Evolutionary conservation across 2,797 vertebrate genomes (phyloP).

Genomic region (Ctenopoma kingsleyae): DNA sequence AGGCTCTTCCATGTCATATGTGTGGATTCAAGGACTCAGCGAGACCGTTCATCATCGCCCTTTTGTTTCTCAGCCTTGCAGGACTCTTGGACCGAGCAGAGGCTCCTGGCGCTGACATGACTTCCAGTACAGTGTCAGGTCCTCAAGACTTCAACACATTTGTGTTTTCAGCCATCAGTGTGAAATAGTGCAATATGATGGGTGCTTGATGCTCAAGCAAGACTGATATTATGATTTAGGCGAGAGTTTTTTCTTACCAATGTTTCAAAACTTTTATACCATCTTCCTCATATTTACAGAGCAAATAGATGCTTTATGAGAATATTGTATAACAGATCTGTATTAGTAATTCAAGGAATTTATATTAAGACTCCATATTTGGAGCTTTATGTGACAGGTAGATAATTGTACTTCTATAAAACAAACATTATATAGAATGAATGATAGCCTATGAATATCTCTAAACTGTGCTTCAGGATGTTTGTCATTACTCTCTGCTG

Average conservation of each 20-base stretch:
- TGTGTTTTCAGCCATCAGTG: slow-evolving; percentile 83
- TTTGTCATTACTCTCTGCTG: slow-evolving; percentile 75
- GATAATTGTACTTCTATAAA: slow-evolving; percentile 87
- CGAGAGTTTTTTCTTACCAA: slow-evolving; percentile 78
- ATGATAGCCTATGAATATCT: slow-evolving; percentile 87
- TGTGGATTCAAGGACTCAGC: slow-evolving; percentile 60
- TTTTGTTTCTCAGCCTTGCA: slow-evolving; percentile 82
- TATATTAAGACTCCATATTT: slow-evolving; percentile 88
- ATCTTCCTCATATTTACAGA: slow-evolving; percentile 84
- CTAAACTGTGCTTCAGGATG: slow-evolving; percentile 88
- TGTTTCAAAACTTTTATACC: slow-evolving; percentile 84
- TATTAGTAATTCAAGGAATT: slow-evolving; percentile 87
- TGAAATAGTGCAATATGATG: slow-evolving; percentile 84
- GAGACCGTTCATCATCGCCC: slow-evolving; percentile 73
- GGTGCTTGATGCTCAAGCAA: slow-evolving; percentile 85
- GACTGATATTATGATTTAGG: slow-evolving; percentile 79
- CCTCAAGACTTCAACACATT: slow-evolving; percentile 82
- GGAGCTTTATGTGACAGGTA: slow-evolving; percentile 86
- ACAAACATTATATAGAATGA: slow-evolving; percentile 84
- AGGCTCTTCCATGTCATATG: slow-evolving; percentile 76
- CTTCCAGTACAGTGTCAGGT: slow-evolving; percentile 72
- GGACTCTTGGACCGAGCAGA: slow-evolving; percentile 74
- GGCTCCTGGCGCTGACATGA: slow-evolving; percentile 68
- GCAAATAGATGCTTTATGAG: slow-evolving; percentile 82
- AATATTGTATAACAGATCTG: slow-evolving; percentile 82